Evolutionary conservation across 92 coral and sea anemone species (phyloP), one percentile per base, ranked within the genome.

Genomic region (Virgularia gustaviana): DNA sequence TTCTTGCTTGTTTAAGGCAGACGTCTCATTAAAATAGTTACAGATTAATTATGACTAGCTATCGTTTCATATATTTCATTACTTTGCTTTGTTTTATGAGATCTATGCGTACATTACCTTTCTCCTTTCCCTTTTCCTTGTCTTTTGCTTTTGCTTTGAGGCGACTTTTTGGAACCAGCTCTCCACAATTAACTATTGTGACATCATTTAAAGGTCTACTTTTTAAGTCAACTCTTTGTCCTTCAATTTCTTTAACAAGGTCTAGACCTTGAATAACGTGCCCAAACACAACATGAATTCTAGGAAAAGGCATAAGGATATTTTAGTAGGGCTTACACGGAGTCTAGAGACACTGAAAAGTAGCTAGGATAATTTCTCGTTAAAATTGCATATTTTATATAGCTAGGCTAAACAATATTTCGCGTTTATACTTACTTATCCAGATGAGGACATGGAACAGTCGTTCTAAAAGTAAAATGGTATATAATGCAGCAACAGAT

Each of bases 221-320:
- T 55, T 91, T 91, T 30, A 88, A 87, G 53, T 91, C 90, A 35
- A 89, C 87, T 65, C 77, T 83, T 64, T 81, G 96, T 57, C 65
- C 82, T 76, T 91, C 97, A 36, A 91, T 70, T 61, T 89, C 91
- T 60, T 70, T 65, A 9, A 91, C 83, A 19, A 91, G 57, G 25
- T 91, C 96, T n/a, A 63, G 81, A 35, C 97, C 97, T 78, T 86
- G 90, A 33, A 91, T 80, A 19, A 86, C 96, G 55, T 89, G 97
- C 31, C 97, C 97, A 84, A 91, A 91, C 28, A 91, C 85, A 41
- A 89, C 96, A 81, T 91, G 96, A 36, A 89, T 81, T 44, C 97
- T 91, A 42, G 9, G 32, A 47, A 16, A 31, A 35, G n/a, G n/a
- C n/a, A n/a, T n/a, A n/a, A n/a, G n/a, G n/a, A n/a, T n/a, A n/a